Conservation (phyloP, 2,113 vertebrate species). For the Anhinga rufa region DNA sequence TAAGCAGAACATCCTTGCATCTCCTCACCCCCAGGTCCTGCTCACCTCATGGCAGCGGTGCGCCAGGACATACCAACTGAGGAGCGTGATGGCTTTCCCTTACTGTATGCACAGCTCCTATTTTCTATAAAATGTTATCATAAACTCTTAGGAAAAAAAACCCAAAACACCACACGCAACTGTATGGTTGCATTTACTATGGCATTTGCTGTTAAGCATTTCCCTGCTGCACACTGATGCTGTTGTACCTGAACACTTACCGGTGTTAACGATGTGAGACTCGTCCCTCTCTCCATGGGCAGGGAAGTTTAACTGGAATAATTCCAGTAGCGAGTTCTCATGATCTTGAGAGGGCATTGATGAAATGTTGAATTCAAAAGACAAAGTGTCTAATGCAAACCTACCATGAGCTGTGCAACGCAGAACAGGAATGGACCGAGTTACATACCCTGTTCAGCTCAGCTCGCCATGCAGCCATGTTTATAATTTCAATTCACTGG, state of each 20-base stretch:
- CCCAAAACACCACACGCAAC: accelerated
- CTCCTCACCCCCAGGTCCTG: not conserved
- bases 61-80: not conserved
- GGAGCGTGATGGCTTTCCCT: accelerated
- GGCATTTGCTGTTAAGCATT: not conserved
- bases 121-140: accelerated
- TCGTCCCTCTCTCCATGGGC: not conserved
- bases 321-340: not conserved
- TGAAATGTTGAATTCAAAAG: not conserved
- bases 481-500: not conserved
- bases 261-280: accelerated
- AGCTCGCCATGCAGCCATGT: not conserved
- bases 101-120: accelerated
- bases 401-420: not conserved
- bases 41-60: accelerated
- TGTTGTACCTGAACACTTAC: not conserved
- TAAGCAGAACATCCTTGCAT: accelerated
- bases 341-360: not conserved
- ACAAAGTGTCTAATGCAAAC: not conserved
- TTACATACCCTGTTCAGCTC: not conserved
- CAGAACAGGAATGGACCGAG: not conserved
- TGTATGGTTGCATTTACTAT: accelerated
- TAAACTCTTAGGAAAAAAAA: accelerated
- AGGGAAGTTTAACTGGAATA: too few relatives aligned
- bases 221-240: not conserved